These are phyloP conservation scores for Threskiornis aethiopicus DNA, from an alignment of 2,797 vertebrate species.

Conservation along the genomic window DNA sequence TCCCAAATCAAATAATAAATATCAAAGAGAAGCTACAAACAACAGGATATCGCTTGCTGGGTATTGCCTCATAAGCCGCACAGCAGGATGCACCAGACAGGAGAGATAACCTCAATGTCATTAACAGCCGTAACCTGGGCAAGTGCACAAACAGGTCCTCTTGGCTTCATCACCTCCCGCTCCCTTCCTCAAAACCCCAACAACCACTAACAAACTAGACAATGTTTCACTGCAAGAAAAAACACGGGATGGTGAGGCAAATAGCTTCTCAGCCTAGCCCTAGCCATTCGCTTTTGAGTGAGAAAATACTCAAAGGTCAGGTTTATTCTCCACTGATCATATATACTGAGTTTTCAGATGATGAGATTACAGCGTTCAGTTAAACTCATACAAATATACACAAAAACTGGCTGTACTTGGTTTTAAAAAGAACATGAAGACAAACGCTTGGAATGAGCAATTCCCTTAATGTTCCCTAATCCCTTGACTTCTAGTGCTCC, in stretches of 20 bases:
- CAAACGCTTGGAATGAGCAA: background rate
- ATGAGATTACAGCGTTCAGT: background rate
- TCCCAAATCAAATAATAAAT: conserved; percentile 10
- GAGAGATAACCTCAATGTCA: conserved; percentile 29
- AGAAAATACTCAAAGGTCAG: background rate
- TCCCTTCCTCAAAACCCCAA: background rate
- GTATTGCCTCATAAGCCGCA: background rate
- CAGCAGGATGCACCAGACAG: conserved; percentile 35
- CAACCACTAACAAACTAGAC: background rate
- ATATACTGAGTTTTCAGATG: background rate
- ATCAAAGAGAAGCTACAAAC: conserved; percentile 44
- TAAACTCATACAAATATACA: background rate
- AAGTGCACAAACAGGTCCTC: conserved; percentile 16
- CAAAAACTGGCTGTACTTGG: background rate
- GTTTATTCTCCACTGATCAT: background rate
- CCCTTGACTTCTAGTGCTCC: background rate
- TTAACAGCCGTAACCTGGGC: background rate
- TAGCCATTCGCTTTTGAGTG: background rate
- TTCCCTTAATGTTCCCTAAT: background rate
- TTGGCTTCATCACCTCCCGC: background rate
- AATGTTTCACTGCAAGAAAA: background rate
- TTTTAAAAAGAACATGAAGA: background rate
- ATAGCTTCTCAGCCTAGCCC: background rate
- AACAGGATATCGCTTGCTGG: conserved; percentile 39
- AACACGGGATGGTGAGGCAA: background rate